Conservation (phyloP, 2,888 invertebrate species). For the Leptura quadrifasciata region DNA sequence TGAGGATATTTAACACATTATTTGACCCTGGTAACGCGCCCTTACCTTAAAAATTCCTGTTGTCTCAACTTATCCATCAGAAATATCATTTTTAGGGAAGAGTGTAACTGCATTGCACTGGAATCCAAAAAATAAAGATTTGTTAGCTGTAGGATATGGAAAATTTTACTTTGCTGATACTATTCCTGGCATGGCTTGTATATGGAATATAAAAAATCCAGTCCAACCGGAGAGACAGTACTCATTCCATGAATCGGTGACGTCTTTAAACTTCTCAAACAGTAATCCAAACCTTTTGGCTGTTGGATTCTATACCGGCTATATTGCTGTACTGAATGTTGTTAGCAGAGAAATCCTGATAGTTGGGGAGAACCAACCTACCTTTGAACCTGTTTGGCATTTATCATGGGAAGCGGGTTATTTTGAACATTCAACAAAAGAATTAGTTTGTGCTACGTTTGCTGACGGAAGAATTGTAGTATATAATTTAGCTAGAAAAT, state of each 20-base stretch:
- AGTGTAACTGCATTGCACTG: constrained; percentile 81
- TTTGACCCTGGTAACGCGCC: no score
- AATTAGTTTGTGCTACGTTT: constrained; percentile 78
- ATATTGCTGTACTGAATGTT: constrained; percentile 83
- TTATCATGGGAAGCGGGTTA: constrained; percentile 60
- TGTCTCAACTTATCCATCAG: not conserved
- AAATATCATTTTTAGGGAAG: constrained; percentile 67
- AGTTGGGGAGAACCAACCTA: constrained; percentile 57
- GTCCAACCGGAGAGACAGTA: constrained; percentile 84
- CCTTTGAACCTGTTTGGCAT: constrained; percentile 64
- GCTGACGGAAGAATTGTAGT: constrained; percentile 76
- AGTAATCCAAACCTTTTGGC: constrained; percentile 83
- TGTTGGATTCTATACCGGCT: constrained; percentile 85
- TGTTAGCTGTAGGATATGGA: constrained; percentile 87
- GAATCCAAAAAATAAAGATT: constrained; percentile 81
- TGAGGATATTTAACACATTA: not conserved
- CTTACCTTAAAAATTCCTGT: no score
- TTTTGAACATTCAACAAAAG: constrained; percentile 62
- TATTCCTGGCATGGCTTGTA: constrained; percentile 79
- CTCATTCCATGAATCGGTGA: constrained; percentile 79
- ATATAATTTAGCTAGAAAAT: constrained; percentile 56
- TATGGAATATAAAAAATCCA: constrained; percentile 91
- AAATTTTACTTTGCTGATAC: constrained; percentile 78
- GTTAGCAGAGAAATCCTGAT: constrained; percentile 73
- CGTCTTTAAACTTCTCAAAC: constrained; percentile 82